These are phyloP conservation scores for Tychaedon coryphoeus DNA, from an alignment of 2,113 vertebrate genomes.

Conservation along the genomic window DNA sequence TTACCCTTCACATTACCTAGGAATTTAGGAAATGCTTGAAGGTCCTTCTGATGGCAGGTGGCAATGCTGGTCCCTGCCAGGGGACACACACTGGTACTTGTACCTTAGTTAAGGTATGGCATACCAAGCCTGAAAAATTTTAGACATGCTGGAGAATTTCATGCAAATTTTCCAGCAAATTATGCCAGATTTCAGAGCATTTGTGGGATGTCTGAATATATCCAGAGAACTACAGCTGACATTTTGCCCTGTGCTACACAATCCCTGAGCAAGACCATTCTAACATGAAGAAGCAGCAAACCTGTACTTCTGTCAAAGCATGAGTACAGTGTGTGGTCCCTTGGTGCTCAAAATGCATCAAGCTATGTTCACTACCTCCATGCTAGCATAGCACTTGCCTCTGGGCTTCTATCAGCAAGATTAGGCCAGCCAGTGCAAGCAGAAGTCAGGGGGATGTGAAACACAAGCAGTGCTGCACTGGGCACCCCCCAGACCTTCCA, in stretches of 20 bases:
- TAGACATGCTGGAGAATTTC: neutral
- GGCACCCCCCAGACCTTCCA: neutral
- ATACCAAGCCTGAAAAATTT: neutral
- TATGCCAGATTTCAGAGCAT: neutral
- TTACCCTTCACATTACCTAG: neutral
- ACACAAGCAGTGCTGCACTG: neutral
- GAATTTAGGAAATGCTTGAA: neutral
- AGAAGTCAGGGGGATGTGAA: neutral
- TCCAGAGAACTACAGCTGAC: fast-evolving
- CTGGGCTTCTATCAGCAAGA: neutral
- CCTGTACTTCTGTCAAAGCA: neutral
- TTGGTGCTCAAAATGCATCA: neutral
- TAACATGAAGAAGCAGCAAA: neutral
- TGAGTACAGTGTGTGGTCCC: neutral
- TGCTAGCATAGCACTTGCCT: neutral
- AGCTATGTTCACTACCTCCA: neutral
- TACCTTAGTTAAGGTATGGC: neutral
- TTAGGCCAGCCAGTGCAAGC: fast-evolving
- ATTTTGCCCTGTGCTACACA: neutral
- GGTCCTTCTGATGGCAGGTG: neutral
- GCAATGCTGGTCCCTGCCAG: neutral
- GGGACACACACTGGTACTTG: too few species aligned
- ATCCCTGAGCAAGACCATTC: neutral
- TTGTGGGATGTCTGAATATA: neutral
- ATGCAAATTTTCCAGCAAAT: neutral